phyloP scores from a whole-genome alignment of 2,113 vertebrate genomes.

The Diphyllodes magnificus region DNA sequence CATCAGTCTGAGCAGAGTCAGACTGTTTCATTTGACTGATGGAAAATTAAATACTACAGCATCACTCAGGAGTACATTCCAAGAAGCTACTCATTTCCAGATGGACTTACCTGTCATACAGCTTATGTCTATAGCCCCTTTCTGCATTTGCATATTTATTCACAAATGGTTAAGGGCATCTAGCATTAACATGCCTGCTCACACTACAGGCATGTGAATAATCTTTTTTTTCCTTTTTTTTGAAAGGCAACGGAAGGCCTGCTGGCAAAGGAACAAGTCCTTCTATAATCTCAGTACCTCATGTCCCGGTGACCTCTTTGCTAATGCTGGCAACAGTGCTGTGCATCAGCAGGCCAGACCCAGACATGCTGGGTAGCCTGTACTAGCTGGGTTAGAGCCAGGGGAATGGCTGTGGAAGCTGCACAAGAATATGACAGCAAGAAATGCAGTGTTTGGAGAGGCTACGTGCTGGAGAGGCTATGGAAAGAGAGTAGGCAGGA shows the following conservation, averaged over 20 bases:
- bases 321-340: not conserved
- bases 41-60: not conserved
- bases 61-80: not conserved
- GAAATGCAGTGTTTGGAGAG: not conserved
- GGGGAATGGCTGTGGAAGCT: not conserved
- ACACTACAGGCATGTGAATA: not conserved
- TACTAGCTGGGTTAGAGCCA: not conserved
- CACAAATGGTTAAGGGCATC: not conserved
- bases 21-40: not conserved
- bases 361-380: not conserved
- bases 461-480: accelerated
- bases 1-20: not conserved
- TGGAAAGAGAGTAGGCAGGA: accelerated
- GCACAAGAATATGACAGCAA: not conserved
- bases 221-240: not conserved
- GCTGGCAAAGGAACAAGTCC: not conserved
- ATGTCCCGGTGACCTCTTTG: not conserved
- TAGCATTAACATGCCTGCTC: not conserved
- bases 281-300: not conserved
- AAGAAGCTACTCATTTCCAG: not conserved
- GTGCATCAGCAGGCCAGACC: not conserved
- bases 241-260: not conserved
- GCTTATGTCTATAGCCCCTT: not conserved
- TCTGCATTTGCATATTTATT: not conserved
- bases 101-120: not conserved